Conservation (phyloP, 2,113 vertebrate species). For the Myotis lucifugus region DNA sequence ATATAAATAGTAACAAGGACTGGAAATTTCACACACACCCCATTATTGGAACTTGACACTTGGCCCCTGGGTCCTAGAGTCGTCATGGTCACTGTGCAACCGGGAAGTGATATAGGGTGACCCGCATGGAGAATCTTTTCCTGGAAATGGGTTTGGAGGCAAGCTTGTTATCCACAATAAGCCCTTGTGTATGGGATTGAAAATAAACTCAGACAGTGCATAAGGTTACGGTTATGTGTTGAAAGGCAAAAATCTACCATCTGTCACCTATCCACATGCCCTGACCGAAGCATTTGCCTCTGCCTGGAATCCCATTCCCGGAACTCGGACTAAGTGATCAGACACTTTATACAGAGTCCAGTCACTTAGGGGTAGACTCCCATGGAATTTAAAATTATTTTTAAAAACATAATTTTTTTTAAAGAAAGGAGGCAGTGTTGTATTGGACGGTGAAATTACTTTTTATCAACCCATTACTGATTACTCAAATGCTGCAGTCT, state of each 20-base stretch:
- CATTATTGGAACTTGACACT: slow-evolving; percentile 26
- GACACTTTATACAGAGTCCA: not conserved
- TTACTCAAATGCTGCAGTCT: not conserved
- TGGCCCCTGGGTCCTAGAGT: not conserved
- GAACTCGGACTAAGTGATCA: slow-evolving; percentile 35
- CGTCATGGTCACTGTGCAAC: not conserved
- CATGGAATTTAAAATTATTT: slow-evolving; percentile 19
- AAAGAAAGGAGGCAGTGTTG: not conserved
- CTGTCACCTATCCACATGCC: slow-evolving; percentile 70
- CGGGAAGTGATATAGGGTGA: not conserved
- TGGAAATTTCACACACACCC: not conserved
- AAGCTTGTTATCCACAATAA: slow-evolving; percentile 75
- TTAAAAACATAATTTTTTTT: not conserved
- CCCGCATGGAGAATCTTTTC: slow-evolving; percentile 67
- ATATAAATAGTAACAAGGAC: slow-evolving; percentile 53
- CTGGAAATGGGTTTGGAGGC: slow-evolving; percentile 77
- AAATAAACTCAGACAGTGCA: slow-evolving; percentile 79
- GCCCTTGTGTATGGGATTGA: slow-evolving; percentile 68
- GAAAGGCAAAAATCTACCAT: slow-evolving; percentile 80
- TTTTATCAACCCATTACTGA: not conserved
- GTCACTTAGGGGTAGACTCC: not conserved
- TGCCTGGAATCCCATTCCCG: not conserved
- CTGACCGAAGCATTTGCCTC: not conserved
- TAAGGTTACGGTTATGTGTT: slow-evolving; percentile 78
- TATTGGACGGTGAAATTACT: not conserved